Evolutionary conservation across 1,140 invertebrate genomes (phyloP).

Genomic region (Colletes gigas): DNA sequence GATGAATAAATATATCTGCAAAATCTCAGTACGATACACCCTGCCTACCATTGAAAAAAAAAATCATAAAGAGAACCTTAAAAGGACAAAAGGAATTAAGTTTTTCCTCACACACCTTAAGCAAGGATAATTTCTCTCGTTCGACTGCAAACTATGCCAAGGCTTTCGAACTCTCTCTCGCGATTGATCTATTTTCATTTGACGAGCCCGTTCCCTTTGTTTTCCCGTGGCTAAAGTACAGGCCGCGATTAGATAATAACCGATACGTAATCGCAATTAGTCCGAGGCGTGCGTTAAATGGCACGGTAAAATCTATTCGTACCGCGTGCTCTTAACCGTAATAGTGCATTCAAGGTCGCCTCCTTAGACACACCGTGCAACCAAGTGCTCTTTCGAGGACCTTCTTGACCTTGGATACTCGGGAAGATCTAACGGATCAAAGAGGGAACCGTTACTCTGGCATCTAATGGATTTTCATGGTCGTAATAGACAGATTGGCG

Average conservation of each 20-base stretch:
- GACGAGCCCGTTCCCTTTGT: neutral
- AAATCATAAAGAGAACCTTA: no score
- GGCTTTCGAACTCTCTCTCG: conserved; percentile 1
- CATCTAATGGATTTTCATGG: neutral
- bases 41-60: no score
- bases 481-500: neutral
- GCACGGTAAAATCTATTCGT: conserved; percentile 4
- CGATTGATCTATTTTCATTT: conserved; percentile 30
- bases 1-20: no score
- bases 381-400: conserved; percentile 4
- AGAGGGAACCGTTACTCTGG: neutral
- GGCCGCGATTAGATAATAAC: conserved; percentile 10
- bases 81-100: neutral
- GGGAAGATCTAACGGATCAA: neutral
- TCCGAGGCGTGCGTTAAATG: neutral
- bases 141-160: conserved; percentile 3
- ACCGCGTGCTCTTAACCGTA: conserved; percentile 44
- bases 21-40: no score
- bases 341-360: conserved; percentile 56
- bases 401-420: conserved; percentile 9
- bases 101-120: neutral
- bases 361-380: conserved; percentile 13
- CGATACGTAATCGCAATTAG: neutral
- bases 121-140: neutral
- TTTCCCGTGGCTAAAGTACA: neutral